These are phyloP conservation scores for Campylomormyrus tamandua DNA, from an alignment of 2,113 vertebrate genomes.

Conservation along the genomic window DNA sequence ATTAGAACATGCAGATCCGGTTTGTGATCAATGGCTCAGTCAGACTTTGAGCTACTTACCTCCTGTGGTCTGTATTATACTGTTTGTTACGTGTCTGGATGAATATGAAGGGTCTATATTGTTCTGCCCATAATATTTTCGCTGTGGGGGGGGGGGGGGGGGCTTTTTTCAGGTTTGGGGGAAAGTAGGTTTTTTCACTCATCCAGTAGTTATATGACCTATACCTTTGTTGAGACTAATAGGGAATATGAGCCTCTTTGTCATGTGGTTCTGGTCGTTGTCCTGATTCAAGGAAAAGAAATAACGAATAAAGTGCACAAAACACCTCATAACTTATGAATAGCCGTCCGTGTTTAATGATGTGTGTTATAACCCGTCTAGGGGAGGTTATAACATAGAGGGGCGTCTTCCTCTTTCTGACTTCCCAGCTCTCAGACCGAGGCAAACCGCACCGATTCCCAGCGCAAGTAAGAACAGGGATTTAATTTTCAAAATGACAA, in stretches of 20 bases:
- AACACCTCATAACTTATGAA: neutral
- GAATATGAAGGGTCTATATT: neutral
- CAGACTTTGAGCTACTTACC: constrained; percentile 1
- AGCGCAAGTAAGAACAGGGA: neutral
- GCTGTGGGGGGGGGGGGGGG: neutral
- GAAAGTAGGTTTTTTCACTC: neutral
- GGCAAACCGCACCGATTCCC: neutral
- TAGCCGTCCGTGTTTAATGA: neutral
- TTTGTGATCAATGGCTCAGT: neutral
- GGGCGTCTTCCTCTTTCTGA: neutral
- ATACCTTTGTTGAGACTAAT: neutral
- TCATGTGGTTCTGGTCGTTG: neutral
- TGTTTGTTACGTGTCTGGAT: neutral
- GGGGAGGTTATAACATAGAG: neutral
- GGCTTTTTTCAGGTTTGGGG: neutral
- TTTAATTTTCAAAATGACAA: neutral
- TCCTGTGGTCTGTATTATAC: neutral
- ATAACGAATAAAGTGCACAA: neutral
- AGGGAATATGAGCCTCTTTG: neutral
- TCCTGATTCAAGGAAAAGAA: neutral
- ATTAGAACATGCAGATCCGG: neutral
- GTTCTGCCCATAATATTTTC: neutral
- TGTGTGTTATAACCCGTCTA: neutral
- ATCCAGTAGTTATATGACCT: neutral
- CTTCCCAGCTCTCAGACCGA: neutral